A percentile compares a stretch with the other conserved stretches of the same genome.
Evolutionary conservation across 2,888 invertebrate species (phyloP).

Genomic region (Xylota sylvarum): DNA sequence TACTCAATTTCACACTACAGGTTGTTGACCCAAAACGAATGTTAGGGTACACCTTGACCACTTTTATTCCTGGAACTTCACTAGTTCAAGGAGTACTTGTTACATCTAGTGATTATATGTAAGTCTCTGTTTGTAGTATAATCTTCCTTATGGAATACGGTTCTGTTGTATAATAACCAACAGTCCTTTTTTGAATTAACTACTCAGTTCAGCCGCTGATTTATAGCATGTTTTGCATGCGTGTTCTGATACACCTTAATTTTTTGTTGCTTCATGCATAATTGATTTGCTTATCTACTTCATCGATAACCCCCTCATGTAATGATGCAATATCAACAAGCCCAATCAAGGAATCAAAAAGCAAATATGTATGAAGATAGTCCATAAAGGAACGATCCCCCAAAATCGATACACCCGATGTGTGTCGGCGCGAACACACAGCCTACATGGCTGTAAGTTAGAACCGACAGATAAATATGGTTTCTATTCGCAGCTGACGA

Average conservation of each 20-base stretch:
- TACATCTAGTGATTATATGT: no score
- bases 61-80: no score
- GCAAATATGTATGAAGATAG: neutral
- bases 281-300: conserved; percentile 5
- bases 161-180: no score
- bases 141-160: no score
- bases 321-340: neutral
- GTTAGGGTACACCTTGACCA: no score
- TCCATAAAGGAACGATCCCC: neutral
- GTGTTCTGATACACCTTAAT: neutral
- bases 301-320: neutral
- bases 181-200: neutral
- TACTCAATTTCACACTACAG: no score
- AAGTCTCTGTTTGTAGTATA: no score
- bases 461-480: neutral
- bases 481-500: conserved; percentile 12
- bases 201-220: neutral
- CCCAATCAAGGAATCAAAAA: conserved; percentile 1
- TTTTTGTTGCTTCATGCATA: neutral
- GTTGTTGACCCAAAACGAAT: no score
- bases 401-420: neutral
- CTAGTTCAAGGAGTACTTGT: no score
- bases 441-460: neutral
- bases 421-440: neutral
- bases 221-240: neutral